phyloP scores from a whole-genome alignment of 2,888 invertebrate genomes.

The Parnassius mnemosyne region DNA sequence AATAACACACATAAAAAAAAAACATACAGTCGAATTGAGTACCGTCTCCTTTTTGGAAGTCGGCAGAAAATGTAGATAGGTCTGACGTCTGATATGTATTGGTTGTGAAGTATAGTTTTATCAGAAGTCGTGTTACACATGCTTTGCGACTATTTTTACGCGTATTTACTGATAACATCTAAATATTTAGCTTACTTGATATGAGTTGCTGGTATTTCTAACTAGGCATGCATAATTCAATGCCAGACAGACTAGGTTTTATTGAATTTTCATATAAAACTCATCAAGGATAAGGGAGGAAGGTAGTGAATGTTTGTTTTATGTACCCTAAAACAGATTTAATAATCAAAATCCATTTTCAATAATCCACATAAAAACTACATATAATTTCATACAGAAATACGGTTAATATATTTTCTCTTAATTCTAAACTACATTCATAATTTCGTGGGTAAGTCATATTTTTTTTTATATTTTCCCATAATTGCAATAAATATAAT shows the following conservation, averaged over 20 bases:
- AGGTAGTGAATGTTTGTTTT: slow-evolving; percentile 22
- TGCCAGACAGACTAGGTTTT: no score
- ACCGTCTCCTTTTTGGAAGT: no score
- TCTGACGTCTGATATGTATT: neutral
- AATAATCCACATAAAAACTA: slow-evolving; percentile 79
- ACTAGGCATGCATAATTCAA: no score
- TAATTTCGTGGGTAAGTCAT: slow-evolving; percentile 64
- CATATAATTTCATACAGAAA: slow-evolving; percentile 81
- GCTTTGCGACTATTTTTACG: neutral
- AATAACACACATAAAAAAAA: no score
- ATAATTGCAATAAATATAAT: slow-evolving; percentile 66
- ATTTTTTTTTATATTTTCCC: slow-evolving; percentile 74
- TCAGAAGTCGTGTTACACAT: slow-evolving; percentile 11
- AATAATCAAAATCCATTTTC: slow-evolving; percentile 74
- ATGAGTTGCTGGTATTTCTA: no score
- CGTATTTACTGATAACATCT: neutral
- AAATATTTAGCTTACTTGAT: no score
- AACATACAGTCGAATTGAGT: no score
- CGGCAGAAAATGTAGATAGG: no score
- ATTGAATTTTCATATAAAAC: no score
- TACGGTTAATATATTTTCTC: slow-evolving; percentile 79
- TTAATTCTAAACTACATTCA: slow-evolving; percentile 74
- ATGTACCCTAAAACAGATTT: slow-evolving; percentile 65
- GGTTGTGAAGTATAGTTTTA: slow-evolving; percentile 11
- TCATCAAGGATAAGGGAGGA: neutral